phyloP scores from a whole-genome alignment of 2,797 vertebrate species.

The Ceryle rudis region DNA sequence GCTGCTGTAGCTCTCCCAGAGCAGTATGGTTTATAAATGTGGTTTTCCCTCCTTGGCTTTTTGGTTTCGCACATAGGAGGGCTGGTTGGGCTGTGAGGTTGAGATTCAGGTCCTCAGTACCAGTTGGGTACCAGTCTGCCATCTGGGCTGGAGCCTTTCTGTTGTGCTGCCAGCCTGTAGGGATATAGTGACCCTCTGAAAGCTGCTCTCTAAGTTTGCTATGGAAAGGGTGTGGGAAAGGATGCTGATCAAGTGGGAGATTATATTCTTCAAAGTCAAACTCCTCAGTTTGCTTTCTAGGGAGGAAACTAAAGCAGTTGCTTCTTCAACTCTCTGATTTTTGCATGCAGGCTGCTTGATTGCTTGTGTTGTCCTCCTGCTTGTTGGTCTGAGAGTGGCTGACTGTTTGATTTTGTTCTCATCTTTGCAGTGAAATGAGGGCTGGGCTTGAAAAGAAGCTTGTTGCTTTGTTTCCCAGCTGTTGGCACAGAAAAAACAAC shows the following conservation, averaged over 20 bases:
- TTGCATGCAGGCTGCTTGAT: neutral
- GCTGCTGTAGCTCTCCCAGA: neutral
- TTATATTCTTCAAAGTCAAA: neutral
- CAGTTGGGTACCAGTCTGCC: neutral
- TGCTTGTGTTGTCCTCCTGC: neutral
- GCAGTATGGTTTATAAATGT: neutral
- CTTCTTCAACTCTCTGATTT: neutral
- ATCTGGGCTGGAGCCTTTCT: neutral
- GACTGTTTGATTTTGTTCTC: slow-evolving; percentile 13
- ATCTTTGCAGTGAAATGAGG: neutral
- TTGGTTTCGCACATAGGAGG: neutral
- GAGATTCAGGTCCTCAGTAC: neutral
- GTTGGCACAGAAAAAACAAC: neutral
- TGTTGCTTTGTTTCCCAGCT: neutral
- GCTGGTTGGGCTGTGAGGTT: neutral
- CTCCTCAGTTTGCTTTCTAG: neutral
- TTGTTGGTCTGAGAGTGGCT: neutral
- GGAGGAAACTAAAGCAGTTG: neutral
- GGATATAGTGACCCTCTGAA: neutral
- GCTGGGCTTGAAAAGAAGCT: neutral
- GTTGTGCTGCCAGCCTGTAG: neutral
- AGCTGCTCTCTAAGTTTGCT: neutral
- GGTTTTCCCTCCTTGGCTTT: neutral
- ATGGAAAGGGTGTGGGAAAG: neutral
- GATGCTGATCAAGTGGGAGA: neutral